Evolutionary conservation across 1,140 invertebrate genomes (phyloP), one percentile per base, ranked within the genome.

Genomic region (Eumaeus atala): DNA sequence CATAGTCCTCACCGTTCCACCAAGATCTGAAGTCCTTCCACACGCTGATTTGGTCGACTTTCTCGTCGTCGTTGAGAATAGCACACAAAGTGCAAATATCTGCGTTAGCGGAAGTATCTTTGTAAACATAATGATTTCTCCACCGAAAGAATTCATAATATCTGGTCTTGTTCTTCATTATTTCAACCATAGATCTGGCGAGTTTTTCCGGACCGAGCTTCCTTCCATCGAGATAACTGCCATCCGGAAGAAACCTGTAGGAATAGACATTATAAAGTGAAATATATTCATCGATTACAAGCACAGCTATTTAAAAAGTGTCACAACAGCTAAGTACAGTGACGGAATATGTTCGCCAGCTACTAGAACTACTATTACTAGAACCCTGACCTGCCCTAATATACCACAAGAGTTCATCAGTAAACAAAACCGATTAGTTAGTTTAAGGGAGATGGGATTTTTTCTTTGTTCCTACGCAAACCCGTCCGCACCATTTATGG

Each of bases 31-130:
- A 66, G 14, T 63, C 51, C 3, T 49, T 42, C 64, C 64, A 61
- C 21, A 58, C 56, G 9, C 47, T 61, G 1, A 48, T 17, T 48
- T 59, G 9, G 9, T 49, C 11, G 9, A 66, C 42, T 36, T 59
- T 63, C 16, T 60, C 48, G 7, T 63, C 58, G 16, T 66, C 38
- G 38, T 66, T 66, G 10, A 66, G 36, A 42, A 56, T 58, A 10
- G 56, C 56, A 17, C 64, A 66, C 5, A 66, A 48, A 7, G 58
- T 60, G 17, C 64, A 66, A 1, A 66, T 47, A 11, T 63, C 64
- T 12, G 47, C 33, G 12, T 42, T 36, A 3, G 57, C 47, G 1
- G 51, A 50, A 5, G 59, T 62, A 16, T 48, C 40, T 18, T 57
- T 59, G 44, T 66, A 66, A 9, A 28, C 12, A 8, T 51, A 60